Evolutionary conservation across 1,140 invertebrate species (phyloP).

Genomic region (Drosophila simulans): DNA sequence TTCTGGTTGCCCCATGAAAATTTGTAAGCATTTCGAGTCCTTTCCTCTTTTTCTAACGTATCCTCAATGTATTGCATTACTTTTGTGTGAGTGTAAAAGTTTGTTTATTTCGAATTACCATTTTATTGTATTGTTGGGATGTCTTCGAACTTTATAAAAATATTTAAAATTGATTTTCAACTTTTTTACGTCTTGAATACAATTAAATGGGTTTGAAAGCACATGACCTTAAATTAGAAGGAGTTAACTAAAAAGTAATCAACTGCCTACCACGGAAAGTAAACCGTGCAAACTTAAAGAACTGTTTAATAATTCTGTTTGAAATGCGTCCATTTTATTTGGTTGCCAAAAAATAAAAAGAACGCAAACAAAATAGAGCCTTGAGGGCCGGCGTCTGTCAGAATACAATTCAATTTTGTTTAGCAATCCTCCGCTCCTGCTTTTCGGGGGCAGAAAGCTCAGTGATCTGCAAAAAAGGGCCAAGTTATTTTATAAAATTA

Average conservation of each 20-base stretch:
- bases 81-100: slow-evolving; percentile 46
- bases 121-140: slow-evolving; percentile 69
- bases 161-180: slow-evolving; percentile 57
- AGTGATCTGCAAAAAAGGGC: slow-evolving; percentile 79
- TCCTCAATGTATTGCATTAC: slow-evolving; percentile 16
- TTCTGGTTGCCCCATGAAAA: slow-evolving; percentile 52
- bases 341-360: slow-evolving; percentile 29
- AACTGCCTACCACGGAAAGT: neutral
- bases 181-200: slow-evolving; percentile 14
- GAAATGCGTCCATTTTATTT: slow-evolving; percentile 54
- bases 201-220: neutral
- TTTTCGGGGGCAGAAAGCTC: slow-evolving; percentile 51
- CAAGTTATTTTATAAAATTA: slow-evolving; percentile 80
- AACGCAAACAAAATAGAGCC: slow-evolving; percentile 46
- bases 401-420: slow-evolving; percentile 80
- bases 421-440: slow-evolving; percentile 36
- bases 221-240: neutral
- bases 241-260: neutral
- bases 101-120: slow-evolving; percentile 74
- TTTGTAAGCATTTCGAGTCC: slow-evolving; percentile 66
- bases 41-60: slow-evolving; percentile 31
- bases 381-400: slow-evolving; percentile 51
- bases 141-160: slow-evolving; percentile 49
- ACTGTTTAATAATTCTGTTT: slow-evolving; percentile 34
- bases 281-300: slow-evolving; percentile 6